Evolutionary conservation across 30 jellyfish, hydroid and myxozoan species (phyloP).

Genomic region (Hydra vulgaris): DNA sequence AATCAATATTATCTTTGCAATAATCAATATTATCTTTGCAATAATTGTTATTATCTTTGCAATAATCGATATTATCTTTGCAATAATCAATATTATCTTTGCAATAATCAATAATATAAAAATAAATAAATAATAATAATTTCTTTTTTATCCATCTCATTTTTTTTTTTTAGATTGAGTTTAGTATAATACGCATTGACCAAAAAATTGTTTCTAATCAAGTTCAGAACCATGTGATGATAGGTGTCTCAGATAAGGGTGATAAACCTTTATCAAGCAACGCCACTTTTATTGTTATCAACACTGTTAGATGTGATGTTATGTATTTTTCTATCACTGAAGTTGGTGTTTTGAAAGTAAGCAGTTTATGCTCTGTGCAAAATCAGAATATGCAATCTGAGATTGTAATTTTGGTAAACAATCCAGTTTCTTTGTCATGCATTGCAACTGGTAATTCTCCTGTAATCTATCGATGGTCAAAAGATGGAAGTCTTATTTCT

Average conservation of each 20-base stretch:
- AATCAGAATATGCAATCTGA: background rate
- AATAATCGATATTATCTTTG: too few relatives aligned
- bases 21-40: too few relatives aligned
- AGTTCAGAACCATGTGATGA: slow-evolving; percentile 34
- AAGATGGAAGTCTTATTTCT: slow-evolving; percentile 69
- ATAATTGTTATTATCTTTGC: too few relatives aligned
- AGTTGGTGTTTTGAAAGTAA: slow-evolving; percentile 42
- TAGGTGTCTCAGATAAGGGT: slow-evolving; percentile 53
- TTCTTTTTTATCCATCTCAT: too few relatives aligned
- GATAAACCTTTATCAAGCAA: slow-evolving; percentile 30
- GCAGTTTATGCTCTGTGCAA: slow-evolving; percentile 44
- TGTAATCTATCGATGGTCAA: slow-evolving; percentile 58
- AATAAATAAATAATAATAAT: too few relatives aligned
- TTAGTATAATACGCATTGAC: background rate
- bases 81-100: too few relatives aligned
- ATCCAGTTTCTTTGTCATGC: slow-evolving; percentile 9
- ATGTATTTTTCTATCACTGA: slow-evolving; percentile 46
- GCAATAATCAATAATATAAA: background rate
- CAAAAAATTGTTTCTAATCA: slow-evolving; percentile 22
- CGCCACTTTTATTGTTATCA: slow-evolving; percentile 37
- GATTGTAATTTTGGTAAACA: background rate
- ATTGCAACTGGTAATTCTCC: slow-evolving; percentile 45
- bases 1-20: too few relatives aligned
- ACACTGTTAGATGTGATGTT: slow-evolving; percentile 30
- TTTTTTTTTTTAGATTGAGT: slow-evolving; percentile 10